Evolutionary conservation across 2,888 invertebrate genomes (phyloP).

Genomic region (Drosophila kanekoi): DNA sequence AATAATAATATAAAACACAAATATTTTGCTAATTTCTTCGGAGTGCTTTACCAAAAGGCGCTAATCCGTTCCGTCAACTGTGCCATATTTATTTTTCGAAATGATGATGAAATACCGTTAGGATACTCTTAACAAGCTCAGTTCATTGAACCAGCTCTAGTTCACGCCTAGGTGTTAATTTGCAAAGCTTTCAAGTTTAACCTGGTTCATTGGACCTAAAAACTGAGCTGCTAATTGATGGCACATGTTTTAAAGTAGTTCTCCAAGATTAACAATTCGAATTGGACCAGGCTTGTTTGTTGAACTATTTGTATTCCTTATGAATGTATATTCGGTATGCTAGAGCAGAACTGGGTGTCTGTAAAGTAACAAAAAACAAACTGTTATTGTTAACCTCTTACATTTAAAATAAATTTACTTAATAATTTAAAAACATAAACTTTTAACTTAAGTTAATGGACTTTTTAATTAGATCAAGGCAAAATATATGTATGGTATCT

Average conservation of each 20-base stretch:
- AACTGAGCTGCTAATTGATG: conserved; percentile 49
- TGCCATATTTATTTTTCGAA: conserved; percentile 37
- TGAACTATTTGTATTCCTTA: not conserved
- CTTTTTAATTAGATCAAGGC: no score
- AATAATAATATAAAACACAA: conserved; percentile 32
- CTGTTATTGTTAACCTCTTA: no score
- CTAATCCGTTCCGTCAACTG: conserved; percentile 68
- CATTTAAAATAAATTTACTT: no score
- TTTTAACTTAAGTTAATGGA: no score
- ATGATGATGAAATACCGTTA: conserved; percentile 52
- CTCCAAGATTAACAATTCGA: not conserved
- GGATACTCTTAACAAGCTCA: conserved; percentile 23
- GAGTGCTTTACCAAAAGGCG: conserved; percentile 53
- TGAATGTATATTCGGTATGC: not conserved
- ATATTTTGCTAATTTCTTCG: conserved; percentile 68
- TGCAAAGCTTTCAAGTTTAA: conserved; percentile 7
- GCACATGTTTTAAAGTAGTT: conserved; percentile 27
- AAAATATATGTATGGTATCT: no score
- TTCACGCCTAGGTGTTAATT: conserved; percentile 54
- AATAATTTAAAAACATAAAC: no score
- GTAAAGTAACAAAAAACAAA: no score
- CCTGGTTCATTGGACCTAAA: conserved; percentile 50
- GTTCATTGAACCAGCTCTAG: conserved; percentile 64
- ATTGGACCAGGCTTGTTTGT: conserved; percentile 1
- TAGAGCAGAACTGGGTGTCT: no score